These are phyloP conservation scores for Cydia amplana DNA, from an alignment of 1,140 invertebrate species.

Conservation along the genomic window DNA sequence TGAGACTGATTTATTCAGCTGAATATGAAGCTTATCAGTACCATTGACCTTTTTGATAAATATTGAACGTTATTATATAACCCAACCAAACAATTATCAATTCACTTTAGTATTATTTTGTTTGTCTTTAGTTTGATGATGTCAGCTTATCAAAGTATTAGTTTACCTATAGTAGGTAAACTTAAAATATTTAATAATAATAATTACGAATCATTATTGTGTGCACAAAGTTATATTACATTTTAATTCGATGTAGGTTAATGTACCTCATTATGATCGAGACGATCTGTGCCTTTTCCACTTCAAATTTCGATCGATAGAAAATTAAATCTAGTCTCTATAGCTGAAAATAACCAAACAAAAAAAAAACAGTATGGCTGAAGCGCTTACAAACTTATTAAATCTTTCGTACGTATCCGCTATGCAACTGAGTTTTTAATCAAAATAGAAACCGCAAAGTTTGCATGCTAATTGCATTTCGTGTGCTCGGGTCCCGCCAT, in stretches of 20 bases:
- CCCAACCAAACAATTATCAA: neutral
- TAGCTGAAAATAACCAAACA: too few species aligned
- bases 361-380: too few species aligned
- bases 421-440: neutral
- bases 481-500: neutral
- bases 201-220: too few species aligned
- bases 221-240: too few species aligned
- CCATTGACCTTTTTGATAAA: slow-evolving; percentile 28
- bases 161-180: too few species aligned
- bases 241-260: too few species aligned
- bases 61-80: neutral
- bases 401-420: too few species aligned
- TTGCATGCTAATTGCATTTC: neutral
- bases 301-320: too few species aligned
- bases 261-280: too few species aligned
- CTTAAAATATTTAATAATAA: neutral
- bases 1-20: neutral
- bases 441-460: slow-evolving; percentile 10
- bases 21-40: neutral
- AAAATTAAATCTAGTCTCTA: too few species aligned
- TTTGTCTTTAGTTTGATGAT: neutral
- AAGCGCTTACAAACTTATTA: too few species aligned
- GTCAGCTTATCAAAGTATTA: neutral
- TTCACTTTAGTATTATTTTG: neutral
- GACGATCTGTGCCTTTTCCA: too few species aligned